Evolutionary conservation across 2,888 invertebrate genomes (phyloP), one percentile per base, ranked within the genome.

Genomic region (Metalampra italica): DNA sequence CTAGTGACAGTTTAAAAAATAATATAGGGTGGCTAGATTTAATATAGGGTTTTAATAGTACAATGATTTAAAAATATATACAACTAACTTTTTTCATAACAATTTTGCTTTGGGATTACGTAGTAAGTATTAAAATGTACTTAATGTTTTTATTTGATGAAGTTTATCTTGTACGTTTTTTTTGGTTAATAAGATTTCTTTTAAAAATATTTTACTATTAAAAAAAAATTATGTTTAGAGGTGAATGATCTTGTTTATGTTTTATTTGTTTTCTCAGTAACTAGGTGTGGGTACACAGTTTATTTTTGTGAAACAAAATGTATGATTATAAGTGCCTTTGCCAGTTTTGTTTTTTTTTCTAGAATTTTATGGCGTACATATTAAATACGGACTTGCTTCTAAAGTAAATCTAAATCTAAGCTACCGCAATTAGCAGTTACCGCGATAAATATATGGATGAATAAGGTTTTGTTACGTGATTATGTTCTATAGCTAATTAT

Each of bases 401-500:
- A n/a, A n/a, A n/a, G n/a, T n/a, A n/a, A n/a, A n/a, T n/a, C n/a
- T 57, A 57, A 59, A 50, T 54, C 52, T 59, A 57, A 57, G 59
- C 57, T 57, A 62, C 55, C 45, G 56, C 55, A 46, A 56, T n/a
- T 50, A 58, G 53, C 56, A 51, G 58, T 56, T 59, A 57, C 59
- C 52, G 46, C 48, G 66, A 65, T 70, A n/a, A n/a, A n/a, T n/a
- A n/a, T n/a, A 62, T 39, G 49, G 55, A 63, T 54, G n/a, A n/a
- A n/a, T 22, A 54, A 39, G 36, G 43, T 62, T 64, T 66, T 67
- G 66, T 71, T 75, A 69, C 64, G 65, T 70, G 65, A 61, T 72
- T 73, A 62, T 62, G 62, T 71, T 71, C 55, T 71, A 39, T 9
- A 74, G 71, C 56, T 71, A 55, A 53, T 63, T 59, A 65, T 60